These are phyloP conservation scores for Drosophila mimica DNA, from an alignment of 2,888 invertebrate genomes.

Conservation along the genomic window DNA sequence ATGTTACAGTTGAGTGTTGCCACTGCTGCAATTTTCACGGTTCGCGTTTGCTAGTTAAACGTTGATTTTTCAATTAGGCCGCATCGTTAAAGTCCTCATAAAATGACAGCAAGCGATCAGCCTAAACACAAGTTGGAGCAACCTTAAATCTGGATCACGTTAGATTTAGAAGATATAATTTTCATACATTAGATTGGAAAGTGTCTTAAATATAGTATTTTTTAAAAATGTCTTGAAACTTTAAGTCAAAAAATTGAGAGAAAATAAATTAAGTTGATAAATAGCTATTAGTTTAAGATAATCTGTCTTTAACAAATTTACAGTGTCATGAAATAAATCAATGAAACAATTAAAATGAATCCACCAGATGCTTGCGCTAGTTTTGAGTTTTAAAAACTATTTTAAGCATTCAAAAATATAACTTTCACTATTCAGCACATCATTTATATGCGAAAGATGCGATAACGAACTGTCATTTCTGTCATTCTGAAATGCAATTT, in stretches of 20 bases:
- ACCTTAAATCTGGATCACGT: background rate
- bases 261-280: background rate
- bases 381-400: background rate
- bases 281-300: background rate
- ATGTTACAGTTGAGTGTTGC: slow-evolving; percentile 30
- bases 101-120: slow-evolving; percentile 28
- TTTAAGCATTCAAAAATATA: background rate
- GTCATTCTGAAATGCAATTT: slow-evolving; percentile 10
- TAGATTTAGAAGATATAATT: background rate
- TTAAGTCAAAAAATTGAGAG: too few species aligned
- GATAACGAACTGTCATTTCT: slow-evolving; percentile 3
- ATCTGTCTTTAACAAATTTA: background rate
- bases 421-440: background rate
- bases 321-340: background rate
- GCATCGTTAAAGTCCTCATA: slow-evolving; percentile 51
- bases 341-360: background rate
- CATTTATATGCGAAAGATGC: background rate
- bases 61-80: slow-evolving; percentile 76
- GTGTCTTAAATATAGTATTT: background rate
- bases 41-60: slow-evolving; percentile 64
- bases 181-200: background rate
- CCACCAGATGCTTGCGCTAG: background rate
- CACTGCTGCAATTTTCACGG: slow-evolving; percentile 45
- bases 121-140: slow-evolving; percentile 13
- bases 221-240: background rate